phyloP scores from a whole-genome alignment of 2,888 invertebrate genomes.

The Amiota communis region DNA sequence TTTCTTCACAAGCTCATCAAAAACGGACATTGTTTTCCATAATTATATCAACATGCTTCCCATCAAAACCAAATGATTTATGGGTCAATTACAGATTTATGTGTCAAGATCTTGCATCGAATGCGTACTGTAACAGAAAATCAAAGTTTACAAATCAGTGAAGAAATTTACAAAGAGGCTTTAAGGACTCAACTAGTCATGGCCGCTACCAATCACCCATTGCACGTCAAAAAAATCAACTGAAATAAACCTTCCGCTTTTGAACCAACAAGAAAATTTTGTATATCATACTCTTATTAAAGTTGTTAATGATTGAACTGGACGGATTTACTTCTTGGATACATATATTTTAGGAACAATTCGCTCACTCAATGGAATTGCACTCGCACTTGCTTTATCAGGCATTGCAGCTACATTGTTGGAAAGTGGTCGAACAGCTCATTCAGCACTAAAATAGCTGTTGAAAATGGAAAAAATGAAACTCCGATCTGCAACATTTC shows the following conservation, averaged over 20 bases:
- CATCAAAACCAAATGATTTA: conserved; percentile 33
- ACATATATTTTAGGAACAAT: not conserved
- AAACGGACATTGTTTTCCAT: conserved; percentile 34
- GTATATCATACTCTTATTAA: conserved; percentile 8
- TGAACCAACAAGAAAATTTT: conserved; percentile 31
- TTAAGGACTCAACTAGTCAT: conserved; percentile 46
- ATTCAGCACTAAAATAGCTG: conserved; percentile 26
- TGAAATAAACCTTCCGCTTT: conserved; percentile 29
- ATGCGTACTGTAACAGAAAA: conserved; percentile 18
- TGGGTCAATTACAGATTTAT: conserved; percentile 44
- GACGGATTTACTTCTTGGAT: not conserved
- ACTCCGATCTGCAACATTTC: conserved; percentile 15
- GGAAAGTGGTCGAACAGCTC: conserved; percentile 18
- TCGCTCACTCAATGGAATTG: conserved; percentile 9
- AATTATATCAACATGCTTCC: conserved; percentile 18
- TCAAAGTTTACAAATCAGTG: conserved; percentile 27
- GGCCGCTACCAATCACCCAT: conserved; percentile 37
- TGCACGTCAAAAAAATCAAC: conserved; percentile 32
- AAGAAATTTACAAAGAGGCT: conserved; percentile 36
- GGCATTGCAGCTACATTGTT: conserved; percentile 19
- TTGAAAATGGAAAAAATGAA: not conserved
- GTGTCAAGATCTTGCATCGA: conserved; percentile 42
- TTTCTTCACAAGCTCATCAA: conserved; percentile 33
- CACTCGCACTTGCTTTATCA: conserved; percentile 24
- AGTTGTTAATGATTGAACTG: conserved; percentile 6